phyloP scores from a whole-genome alignment of 2,888 invertebrate genomes.

The Tinea semifulvella region DNA sequence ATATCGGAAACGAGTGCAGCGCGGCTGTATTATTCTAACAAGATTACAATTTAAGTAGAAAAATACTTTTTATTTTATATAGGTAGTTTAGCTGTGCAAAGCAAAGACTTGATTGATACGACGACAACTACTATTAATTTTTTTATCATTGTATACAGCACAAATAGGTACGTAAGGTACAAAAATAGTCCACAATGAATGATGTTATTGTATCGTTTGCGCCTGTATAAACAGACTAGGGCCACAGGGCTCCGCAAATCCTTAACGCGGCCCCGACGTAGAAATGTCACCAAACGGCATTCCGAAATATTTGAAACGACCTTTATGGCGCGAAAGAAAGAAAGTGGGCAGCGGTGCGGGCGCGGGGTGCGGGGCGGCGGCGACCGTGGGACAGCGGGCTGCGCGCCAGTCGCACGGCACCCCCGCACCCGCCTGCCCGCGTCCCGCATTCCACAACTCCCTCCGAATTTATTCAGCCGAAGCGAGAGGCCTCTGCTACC shows the following conservation, averaged over 20 bases:
- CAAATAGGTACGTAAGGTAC: too few species aligned
- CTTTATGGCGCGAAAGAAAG: slow-evolving; percentile 68
- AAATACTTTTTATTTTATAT: too few species aligned
- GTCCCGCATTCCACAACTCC: slow-evolving; percentile 58
- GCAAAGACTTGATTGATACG: too few species aligned
- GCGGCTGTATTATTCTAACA: too few species aligned
- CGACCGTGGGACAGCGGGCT: slow-evolving; percentile 65
- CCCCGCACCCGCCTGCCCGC: slow-evolving; percentile 48
- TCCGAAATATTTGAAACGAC: slow-evolving; percentile 68
- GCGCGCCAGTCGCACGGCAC: slow-evolving; percentile 75
- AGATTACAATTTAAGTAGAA: too few species aligned
- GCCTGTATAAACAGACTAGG: too few species aligned
- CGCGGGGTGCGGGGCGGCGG: slow-evolving; percentile 34
- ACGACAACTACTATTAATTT: too few species aligned
- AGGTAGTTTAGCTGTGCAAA: too few species aligned
- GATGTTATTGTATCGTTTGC: too few species aligned
- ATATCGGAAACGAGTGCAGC: too few species aligned
- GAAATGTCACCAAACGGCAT: slow-evolving; percentile 66
- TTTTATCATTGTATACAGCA: too few species aligned
- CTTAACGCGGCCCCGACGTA: slow-evolving; percentile 42
- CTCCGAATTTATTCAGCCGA: slow-evolving; percentile 64
- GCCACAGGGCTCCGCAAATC: slow-evolving; percentile 37
- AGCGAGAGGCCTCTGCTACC: slow-evolving; percentile 32
- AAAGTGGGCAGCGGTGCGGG: slow-evolving; percentile 36
- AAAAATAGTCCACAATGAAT: too few species aligned